Evolutionary conservation across 1,140 invertebrate genomes (phyloP), one percentile per base, ranked within the genome.

Genomic region (Trichoplusia ni): DNA sequence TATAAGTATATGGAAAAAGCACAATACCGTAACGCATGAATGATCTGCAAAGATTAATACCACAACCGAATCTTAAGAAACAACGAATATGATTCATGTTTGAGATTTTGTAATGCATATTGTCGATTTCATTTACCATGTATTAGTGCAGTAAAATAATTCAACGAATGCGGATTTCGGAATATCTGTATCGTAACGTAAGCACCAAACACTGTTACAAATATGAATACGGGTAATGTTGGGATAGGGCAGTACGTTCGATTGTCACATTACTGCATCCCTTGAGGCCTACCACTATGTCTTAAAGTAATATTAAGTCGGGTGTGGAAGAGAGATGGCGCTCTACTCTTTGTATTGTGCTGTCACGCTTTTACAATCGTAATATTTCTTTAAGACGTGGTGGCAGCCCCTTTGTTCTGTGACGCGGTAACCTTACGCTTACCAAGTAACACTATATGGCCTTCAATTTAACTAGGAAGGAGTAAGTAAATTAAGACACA

Each of bases 401-500:
- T n/a, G n/a, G n/a, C n/a, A n/a, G n/a, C n/a, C n/a, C n/a, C n/a
- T n/a, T n/a, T n/a, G n/a, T n/a, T n/a, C n/a, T n/a, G n/a, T n/a
- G n/a, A n/a, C n/a, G n/a, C 14, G 25, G 46, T 49, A 16, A 49
- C 27, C 13, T 31, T 29, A 27, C 21, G 21, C 2, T 58, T 25
- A 31, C 56, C 25, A 46, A 69, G 64, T 70, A 73, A 68, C 71
- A 78, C 56, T 73, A 67, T 66, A 69, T 77, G 75, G 73, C 75
- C 75, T 80, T 80, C 67, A 54, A 71, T 71, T 70, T 73, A 63
- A 66, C 49, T 47, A 35, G 25, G 66, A 67, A 69, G 16, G 54
- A 71, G 67, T 65, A 75, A 75, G 75, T 75, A 58, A 77, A 67
- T 77, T 59, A 77, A 72, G 71, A 70, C 73, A 73, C 69, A 69